Evolutionary conservation across 2,113 vertebrate genomes (phyloP), one percentile per base, ranked within the genome.

Genomic region (Scartelaos histophorus): DNA sequence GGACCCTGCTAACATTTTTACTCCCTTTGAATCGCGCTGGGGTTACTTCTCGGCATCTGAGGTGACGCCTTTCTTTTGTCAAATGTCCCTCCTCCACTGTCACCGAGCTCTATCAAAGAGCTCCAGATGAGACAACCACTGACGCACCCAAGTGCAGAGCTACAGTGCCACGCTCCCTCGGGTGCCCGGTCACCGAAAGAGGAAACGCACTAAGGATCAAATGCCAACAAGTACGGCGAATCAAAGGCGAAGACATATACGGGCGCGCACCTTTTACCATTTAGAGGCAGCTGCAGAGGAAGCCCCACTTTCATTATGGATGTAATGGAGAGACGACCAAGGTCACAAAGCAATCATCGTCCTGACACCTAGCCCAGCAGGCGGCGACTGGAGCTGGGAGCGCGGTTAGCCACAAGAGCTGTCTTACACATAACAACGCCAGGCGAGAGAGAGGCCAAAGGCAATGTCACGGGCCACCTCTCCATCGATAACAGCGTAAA

Each of bases 291-390:
- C 85, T 82, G 89, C 76, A 85, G 81, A 88, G 80, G 81, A 90
- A 85, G 85, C 62, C 70, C 53, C 86, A 80, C 64, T 90, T 91
- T 93, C 70, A 90, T 88, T 92, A 86, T 81, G 88, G 90, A 90
- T 91, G 85, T 91, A 90, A 92, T 91, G 85, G 90, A 84, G 88
- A 87, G 84, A 56, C 15, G 57, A 69, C 79, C 79, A 76, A 90
- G 91, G 92, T 94, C 93, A 91, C 87, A 75, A 89, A 88, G 88
- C 90, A 92, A 92, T 92, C 92, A 92, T 89, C 85, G 83, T 81
- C 75, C 82, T 88, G 88, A 92, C 91, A 92, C 90, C 88, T 92
- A 73, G 47, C 79, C 82, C 88, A 90, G 91, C 87, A 79, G 84
- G 89, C 79, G 75, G 82, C 21, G 16, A 34, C 58, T 43, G 38